Evolutionary conservation across 2,797 vertebrate genomes (phyloP).

Genomic region (Choloepus didactylus): DNA sequence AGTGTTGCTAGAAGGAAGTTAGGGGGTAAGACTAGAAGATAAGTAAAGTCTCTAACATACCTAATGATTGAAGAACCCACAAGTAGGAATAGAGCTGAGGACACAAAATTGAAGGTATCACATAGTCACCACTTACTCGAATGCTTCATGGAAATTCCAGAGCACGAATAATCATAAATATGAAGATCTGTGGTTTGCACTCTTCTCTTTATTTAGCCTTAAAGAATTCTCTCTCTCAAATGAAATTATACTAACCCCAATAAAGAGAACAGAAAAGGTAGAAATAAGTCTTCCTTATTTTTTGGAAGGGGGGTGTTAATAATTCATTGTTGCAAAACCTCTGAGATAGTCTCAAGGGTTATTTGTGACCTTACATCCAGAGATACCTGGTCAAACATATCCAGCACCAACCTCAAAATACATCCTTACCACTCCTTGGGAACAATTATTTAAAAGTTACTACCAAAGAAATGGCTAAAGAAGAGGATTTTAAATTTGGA

Average conservation of each 20-base stretch:
- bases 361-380: background rate
- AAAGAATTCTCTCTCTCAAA: background rate
- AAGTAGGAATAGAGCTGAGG: background rate
- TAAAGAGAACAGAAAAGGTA: background rate
- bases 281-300: background rate
- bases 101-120: background rate
- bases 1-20: background rate
- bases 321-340: background rate
- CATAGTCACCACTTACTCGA: background rate
- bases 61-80: background rate
- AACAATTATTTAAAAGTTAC: background rate
- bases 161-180: background rate
- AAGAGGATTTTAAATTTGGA: no score
- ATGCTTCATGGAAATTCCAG: background rate
- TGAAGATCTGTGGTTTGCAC: background rate
- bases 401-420: accelerated
- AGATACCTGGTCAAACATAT: no score
- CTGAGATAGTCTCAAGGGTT: background rate
- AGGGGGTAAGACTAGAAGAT: background rate
- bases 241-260: background rate
- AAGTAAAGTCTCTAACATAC: background rate
- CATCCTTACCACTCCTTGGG: background rate
- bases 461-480: background rate
- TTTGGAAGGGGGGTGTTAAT: no score
- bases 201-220: background rate